phyloP scores from a whole-genome alignment of 2,888 invertebrate species.

The Drosophila recens region DNA sequence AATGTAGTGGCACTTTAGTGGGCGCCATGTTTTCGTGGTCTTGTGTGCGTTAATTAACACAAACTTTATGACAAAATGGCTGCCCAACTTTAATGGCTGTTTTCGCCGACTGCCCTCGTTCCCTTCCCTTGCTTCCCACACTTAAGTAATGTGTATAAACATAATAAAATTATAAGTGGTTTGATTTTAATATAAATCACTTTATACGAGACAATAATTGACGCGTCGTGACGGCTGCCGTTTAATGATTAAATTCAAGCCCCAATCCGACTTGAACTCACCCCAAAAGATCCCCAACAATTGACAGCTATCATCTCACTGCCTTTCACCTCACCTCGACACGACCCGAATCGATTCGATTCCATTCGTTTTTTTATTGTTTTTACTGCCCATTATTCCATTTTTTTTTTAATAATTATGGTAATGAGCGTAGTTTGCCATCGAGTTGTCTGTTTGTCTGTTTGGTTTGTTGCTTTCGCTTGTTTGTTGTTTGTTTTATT shows the following conservation, averaged over 20 bases:
- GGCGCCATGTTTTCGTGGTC: slow-evolving; percentile 42
- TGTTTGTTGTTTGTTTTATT: slow-evolving; percentile 14
- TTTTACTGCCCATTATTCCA: neutral
- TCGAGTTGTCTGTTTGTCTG: slow-evolving; percentile 14
- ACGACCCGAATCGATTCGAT: neutral
- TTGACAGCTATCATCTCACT: slow-evolving; percentile 24
- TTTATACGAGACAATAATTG: slow-evolving; percentile 79
- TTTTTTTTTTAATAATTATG: slow-evolving; percentile 24
- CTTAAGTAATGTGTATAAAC: slow-evolving; percentile 46
- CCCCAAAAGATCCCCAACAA: slow-evolving; percentile 4
- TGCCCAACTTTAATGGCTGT: slow-evolving; percentile 56
- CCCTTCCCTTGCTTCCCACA: neutral
- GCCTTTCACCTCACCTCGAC: neutral
- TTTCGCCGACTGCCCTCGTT: neutral
- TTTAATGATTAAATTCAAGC: slow-evolving; percentile 54
- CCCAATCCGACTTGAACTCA: slow-evolving; percentile 11
- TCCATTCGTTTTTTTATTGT: slow-evolving; percentile 2
- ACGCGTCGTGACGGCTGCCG: slow-evolving; percentile 42
- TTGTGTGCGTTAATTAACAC: slow-evolving; percentile 72
- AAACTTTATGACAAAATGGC: slow-evolving; percentile 72
- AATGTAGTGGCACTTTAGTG: slow-evolving; percentile 31
- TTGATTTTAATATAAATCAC: slow-evolving; percentile 81
- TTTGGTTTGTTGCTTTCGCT: slow-evolving; percentile 11
- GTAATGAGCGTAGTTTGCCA: slow-evolving; percentile 26
- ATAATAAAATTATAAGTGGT: slow-evolving; percentile 80